Base-by-base conservation (phyloP, 2,113 vertebrate species). In the Pluvialis apricaria region DNA sequence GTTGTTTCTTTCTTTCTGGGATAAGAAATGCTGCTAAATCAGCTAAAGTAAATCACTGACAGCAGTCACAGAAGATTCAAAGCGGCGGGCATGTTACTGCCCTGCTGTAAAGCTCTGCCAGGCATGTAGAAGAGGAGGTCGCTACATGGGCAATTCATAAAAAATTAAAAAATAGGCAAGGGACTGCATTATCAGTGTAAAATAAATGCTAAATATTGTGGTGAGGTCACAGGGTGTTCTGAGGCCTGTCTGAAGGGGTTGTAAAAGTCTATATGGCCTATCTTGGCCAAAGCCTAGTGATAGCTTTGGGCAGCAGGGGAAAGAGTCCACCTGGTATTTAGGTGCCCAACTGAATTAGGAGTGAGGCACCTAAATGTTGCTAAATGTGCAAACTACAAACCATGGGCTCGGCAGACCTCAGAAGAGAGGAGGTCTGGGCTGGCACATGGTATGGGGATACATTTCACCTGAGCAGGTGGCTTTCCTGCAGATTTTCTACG, bases 31-130 rank as follows among this genome's bases (percentile, higher is more conserved):
- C n/a, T 45, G 57, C 44, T 66, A 68, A 66, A 69, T 54, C 58
- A 34, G 52, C 29, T n/a, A 11, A 49, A 94, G 44, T 22, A 78
- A 84, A 78, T 62, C 85, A 73, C 60, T 51, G 49, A 32, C 6
- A 19, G n/a, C 0, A 0, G 28, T 58, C 0, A 0, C 51, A 49
- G 65, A 82, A 58, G 45, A 45, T 75, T 82, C 85, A 81, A 61
- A 79, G 79, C 51, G 40, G 20, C 0, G 0, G 47, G 10, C 14
- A 6, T 25, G 44, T 38, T 62, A 8, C 20, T 52, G 58, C 44
- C 8, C 4, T 36, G 55, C n/a, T 69, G 22, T 45, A 76, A 58
- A 89, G 19, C 28, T 86, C 54, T 86, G 38, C 19, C 54, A 69
- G 88, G 62, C 69, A 57, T 2, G 5, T 49, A 77, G 73, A 69